Percentiles rank a stretch among this genome's conserved stretches.
These are phyloP conservation scores for Mythimna vitellina DNA, from an alignment of 2,888 invertebrate species.

Conservation along the genomic window DNA sequence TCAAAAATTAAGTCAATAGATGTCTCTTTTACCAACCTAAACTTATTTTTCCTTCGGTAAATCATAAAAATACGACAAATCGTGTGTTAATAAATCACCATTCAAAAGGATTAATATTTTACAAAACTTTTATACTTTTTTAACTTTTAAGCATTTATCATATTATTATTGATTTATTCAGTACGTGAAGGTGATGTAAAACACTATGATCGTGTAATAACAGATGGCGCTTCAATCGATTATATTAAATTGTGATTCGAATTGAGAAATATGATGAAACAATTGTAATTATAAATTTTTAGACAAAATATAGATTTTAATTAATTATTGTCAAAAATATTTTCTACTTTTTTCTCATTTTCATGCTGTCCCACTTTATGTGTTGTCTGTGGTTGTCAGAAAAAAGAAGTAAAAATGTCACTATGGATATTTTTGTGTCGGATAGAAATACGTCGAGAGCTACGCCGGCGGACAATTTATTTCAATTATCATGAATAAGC, in stretches of 20 bases:
- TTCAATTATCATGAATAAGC: conserved; percentile 87
- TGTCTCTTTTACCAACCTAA: conserved; percentile 1
- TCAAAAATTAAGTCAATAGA: conserved; percentile 14
- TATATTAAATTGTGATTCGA: not conserved
- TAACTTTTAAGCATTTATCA: no score
- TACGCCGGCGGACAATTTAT: conserved; percentile 88
- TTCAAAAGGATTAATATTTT: not conserved
- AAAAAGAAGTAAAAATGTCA: conserved; percentile 72
- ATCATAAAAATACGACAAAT: not conserved
- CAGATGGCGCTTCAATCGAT: conserved; percentile 34
- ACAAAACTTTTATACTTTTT: not conserved
- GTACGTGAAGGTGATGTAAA: not conserved
- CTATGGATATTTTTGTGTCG: conserved; percentile 88
- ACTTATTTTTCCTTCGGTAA: not conserved
- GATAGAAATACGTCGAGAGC: conserved; percentile 84
- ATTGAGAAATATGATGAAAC: not conserved
- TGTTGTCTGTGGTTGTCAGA: conserved; percentile 71
- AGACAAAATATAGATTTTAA: not conserved
- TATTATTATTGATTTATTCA: no score
- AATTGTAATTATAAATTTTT: not conserved
- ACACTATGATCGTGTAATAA: not conserved
- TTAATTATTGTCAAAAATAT: not conserved
- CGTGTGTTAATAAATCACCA: not conserved
- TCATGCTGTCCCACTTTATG: conserved; percentile 29
- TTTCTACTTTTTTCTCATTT: not conserved